Percentiles rank a stretch among this genome's conserved stretches.
Evolutionary conservation across 2,888 invertebrate genomes (phyloP).

Genomic region (Neria commutata): DNA sequence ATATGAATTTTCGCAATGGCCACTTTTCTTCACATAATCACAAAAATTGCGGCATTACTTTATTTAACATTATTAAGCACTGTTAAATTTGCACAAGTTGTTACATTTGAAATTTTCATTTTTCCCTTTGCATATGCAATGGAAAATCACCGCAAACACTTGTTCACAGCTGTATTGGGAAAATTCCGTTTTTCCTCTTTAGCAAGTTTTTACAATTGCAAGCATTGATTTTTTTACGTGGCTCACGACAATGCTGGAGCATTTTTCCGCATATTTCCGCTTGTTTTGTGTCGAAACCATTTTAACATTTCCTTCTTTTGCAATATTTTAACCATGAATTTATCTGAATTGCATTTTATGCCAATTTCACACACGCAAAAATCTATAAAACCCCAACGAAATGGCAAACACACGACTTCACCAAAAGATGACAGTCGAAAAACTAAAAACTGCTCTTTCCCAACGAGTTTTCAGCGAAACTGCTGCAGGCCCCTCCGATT

Average conservation of each 20-base stretch:
- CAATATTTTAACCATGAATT: background rate
- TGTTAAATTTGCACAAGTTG: too few species aligned
- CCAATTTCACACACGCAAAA: background rate
- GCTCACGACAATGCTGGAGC: too few species aligned
- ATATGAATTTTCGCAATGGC: background rate
- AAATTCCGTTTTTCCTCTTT: too few species aligned
- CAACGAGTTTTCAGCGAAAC: conserved; percentile 29
- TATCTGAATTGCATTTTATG: background rate
- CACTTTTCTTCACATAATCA: too few species aligned
- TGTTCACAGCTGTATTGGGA: too few species aligned
- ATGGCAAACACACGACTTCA: background rate
- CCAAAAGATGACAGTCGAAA: conserved; percentile 35
- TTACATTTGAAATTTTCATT: too few species aligned
- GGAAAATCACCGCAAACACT: too few species aligned
- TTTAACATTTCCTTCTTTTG: background rate
- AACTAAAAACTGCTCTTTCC: conserved; percentile 45
- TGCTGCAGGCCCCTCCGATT: background rate
- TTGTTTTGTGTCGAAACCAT: background rate
- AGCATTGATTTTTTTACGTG: too few species aligned
- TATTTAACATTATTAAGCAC: too few species aligned
- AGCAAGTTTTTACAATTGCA: too few species aligned
- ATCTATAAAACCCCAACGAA: background rate
- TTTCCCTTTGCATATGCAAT: too few species aligned
- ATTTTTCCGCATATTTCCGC: background rate
- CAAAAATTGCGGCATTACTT: too few species aligned